Percentiles rank a stretch among this genome's conserved stretches.
Conservation (phyloP, 2,888 invertebrate species). For the Drosophila sordidula region DNA sequence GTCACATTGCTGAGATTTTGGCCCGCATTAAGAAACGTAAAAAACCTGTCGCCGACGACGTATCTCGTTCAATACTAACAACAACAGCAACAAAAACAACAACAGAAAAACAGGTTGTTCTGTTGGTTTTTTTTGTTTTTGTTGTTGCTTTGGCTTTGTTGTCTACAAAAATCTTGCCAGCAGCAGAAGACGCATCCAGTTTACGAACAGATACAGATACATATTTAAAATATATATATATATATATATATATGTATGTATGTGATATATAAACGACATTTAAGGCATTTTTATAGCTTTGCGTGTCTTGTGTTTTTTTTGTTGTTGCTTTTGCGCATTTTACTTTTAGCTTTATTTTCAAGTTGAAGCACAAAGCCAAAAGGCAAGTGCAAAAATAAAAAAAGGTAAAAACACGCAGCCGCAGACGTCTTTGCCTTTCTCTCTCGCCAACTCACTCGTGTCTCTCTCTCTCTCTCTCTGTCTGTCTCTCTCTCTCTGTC, state of each 20-base stretch:
- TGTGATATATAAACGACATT: conserved; percentile 72
- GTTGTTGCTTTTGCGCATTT: conserved; percentile 59
- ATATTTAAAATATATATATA: not conserved
- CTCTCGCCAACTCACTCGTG: not conserved
- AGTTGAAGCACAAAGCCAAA: conserved; percentile 31
- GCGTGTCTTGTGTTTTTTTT: conserved; percentile 51
- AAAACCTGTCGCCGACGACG: conserved; percentile 67
- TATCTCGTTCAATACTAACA: conserved; percentile 53
- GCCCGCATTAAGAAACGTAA: conserved; percentile 69
- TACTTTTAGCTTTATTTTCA: conserved; percentile 48
- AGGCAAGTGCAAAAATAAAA: conserved; percentile 57
- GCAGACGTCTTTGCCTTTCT: conserved; percentile 49
- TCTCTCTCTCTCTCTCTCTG: not conserved
- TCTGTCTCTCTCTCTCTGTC: not conserved
- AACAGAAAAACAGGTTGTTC: conserved; percentile 78
- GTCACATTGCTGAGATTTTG: conserved; percentile 69
- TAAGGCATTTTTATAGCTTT: conserved; percentile 79
- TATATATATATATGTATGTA: conserved; percentile 2
- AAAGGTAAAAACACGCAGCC: conserved; percentile 59
- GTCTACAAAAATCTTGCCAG: conserved; percentile 72
- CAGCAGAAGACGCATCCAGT: conserved; percentile 56
- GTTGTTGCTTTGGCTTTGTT: conserved; percentile 54
- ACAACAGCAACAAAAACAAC: conserved; percentile 47
- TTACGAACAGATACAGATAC: conserved; percentile 36
- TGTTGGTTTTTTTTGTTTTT: conserved; percentile 33